These are phyloP conservation scores for Eilema caniola DNA, from an alignment of 2,888 invertebrate genomes.

Conservation along the genomic window DNA sequence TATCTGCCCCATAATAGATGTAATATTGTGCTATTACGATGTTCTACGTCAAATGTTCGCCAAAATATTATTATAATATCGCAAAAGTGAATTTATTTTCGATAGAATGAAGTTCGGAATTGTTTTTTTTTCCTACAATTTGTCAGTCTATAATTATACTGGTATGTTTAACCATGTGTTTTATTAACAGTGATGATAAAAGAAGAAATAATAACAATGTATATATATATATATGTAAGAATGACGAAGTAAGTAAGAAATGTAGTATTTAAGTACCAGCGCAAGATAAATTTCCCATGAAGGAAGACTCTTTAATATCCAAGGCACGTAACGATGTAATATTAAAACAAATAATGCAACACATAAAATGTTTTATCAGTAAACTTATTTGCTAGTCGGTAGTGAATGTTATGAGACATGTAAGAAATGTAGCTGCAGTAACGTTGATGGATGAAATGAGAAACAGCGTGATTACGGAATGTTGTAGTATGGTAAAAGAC, in stretches of 20 bases:
- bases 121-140: neutral
- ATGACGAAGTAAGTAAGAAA: neutral
- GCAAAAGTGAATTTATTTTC: slow-evolving; percentile 1
- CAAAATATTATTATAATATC: slow-evolving; percentile 1
- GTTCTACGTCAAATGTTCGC: neutral
- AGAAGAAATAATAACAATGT: neutral
- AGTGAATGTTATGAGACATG: no score
- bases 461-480: no score
- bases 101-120: neutral
- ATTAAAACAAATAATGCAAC: no score
- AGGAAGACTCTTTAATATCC: neutral
- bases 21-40: neutral
- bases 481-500: neutral
- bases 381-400: no score
- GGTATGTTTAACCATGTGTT: no score
- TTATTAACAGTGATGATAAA: neutral
- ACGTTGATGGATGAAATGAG: no score
- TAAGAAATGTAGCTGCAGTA: no score
- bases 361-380: no score
- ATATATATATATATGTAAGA: neutral
- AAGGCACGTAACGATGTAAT: no score
- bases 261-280: neutral
- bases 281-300: neutral
- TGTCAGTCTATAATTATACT: neutral
- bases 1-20: neutral